Evolutionary conservation across 2,888 invertebrate genomes (phyloP), one percentile per base, ranked within the genome.

Genomic region (Cheilosia pagana): DNA sequence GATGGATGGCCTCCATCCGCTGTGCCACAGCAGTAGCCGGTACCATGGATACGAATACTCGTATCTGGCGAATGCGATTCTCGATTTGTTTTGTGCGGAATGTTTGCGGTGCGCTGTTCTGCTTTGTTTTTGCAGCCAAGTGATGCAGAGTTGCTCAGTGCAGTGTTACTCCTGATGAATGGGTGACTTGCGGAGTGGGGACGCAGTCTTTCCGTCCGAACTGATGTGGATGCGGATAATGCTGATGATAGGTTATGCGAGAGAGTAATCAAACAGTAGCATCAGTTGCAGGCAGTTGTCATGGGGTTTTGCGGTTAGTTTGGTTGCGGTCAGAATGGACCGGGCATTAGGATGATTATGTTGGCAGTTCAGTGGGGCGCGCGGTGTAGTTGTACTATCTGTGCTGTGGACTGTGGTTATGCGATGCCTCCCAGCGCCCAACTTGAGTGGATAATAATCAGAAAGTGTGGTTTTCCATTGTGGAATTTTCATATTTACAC

Each of bases 231-330:
- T 71, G 65, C 77, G 77, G 77, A 82, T 82, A 82, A 82, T 71
- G 65, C 81, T 82, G 81, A 81, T 81, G 81, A 81, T 81, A 76
- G 81, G 76, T 81, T 81, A 70, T 81, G 81, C 65, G 70, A 81
- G 81, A 81, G 81, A 77, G 81, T 67, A 77, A 82, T 82, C 81
- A 82, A 82, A 82, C 81, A 82, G 81, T 82, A 82, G 81, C 81
- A 82, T 82, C 81, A 82, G 81, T 82, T 81, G 70, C 81, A 82
- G 76, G 81, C 81, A 82, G 81, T 82, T 82, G 77, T 82, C 81
- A 82, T 82, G 81, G 81, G 81, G 59, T 52, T 67, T 77, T 71
- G 81, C 28, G 81, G 81, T 82, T 71, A 65, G 81, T 76, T 77
- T 60, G 77, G 77, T 81, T 77, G 81, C 53, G 77, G 71, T 71